phyloP scores from a whole-genome alignment of 2,797 vertebrate species.

The Florisuga fusca region DNA sequence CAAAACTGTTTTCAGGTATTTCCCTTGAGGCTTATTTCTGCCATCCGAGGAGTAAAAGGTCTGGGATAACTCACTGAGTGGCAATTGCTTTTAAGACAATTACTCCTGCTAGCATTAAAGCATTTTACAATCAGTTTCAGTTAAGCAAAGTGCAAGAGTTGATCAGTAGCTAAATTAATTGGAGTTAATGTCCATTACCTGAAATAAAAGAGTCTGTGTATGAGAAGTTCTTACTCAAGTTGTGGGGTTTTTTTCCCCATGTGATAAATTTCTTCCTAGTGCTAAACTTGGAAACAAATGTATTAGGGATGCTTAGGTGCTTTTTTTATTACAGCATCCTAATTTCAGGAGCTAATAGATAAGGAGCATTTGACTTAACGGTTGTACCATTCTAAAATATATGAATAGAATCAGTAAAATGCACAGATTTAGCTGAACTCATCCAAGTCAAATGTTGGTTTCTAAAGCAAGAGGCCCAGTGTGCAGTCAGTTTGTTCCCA shows the following conservation, averaged over 20 bases:
- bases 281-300: not conserved
- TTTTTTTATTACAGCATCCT: not conserved
- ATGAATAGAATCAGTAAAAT: not conserved
- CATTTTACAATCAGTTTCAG: not conserved
- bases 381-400: not conserved
- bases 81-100: not conserved
- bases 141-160: not conserved
- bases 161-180: not conserved
- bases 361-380: not conserved
- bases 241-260: not conserved
- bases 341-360: not conserved
- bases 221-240: not conserved
- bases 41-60: not conserved
- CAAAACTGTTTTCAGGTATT: not conserved
- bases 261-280: not conserved
- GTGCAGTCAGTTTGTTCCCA: not conserved
- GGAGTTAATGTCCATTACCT: not conserved
- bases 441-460: not conserved
- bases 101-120: not conserved
- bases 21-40: not conserved
- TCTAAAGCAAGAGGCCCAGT: not conserved
- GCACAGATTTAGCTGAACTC: not conserved
- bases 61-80: not conserved
- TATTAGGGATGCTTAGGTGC: not conserved
- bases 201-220: not conserved